A percentile compares a stretch with the other conserved stretches of the same genome.
These are phyloP conservation scores for Spinibarbus caldwelli DNA, from an alignment of 2,797 vertebrate genomes.

Conservation along the genomic window DNA sequence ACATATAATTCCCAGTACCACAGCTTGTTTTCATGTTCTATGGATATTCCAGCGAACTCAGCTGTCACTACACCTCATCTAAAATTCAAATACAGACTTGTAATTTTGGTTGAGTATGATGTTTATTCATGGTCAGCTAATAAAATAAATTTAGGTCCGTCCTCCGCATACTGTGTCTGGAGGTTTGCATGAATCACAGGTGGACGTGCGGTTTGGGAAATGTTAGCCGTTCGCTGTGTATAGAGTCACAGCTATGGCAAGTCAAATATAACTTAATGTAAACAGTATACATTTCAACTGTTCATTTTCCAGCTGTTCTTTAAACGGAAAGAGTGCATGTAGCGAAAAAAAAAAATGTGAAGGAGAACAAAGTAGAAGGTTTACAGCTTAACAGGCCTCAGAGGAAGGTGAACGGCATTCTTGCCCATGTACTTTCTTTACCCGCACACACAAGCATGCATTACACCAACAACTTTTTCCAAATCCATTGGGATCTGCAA, in stretches of 20 bases:
- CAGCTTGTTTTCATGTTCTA: conserved; percentile 39
- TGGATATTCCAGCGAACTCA: conserved; percentile 35
- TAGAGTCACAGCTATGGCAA: conserved; percentile 57
- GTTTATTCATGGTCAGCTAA: conserved; percentile 77
- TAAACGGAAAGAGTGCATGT: conserved; percentile 9
- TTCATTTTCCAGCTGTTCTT: conserved; percentile 53
- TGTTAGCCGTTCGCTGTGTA: conserved; percentile 47
- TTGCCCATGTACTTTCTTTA: not conserved
- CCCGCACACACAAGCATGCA: not conserved
- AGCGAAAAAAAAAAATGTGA: not conserved
- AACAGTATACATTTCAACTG: conserved; percentile 60
- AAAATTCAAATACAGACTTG: conserved; percentile 50
- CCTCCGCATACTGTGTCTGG: conserved; percentile 62
- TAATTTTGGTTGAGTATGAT: conserved; percentile 58
- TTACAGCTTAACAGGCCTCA: not conserved
- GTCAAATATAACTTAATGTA: conserved; percentile 60
- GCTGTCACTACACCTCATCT: conserved; percentile 49
- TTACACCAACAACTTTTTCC: conserved; percentile 16
- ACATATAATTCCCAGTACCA: conserved; percentile 43
- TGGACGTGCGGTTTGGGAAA: conserved; percentile 55
- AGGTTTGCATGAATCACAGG: conserved; percentile 70
- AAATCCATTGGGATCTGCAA: conserved; percentile 32
- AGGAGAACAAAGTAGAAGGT: conserved; percentile 8
- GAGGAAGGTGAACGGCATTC: not conserved
- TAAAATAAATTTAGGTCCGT: conserved; percentile 69